Conservation (phyloP, 2,797 vertebrate genomes). For the Danio kyathit region DNA sequence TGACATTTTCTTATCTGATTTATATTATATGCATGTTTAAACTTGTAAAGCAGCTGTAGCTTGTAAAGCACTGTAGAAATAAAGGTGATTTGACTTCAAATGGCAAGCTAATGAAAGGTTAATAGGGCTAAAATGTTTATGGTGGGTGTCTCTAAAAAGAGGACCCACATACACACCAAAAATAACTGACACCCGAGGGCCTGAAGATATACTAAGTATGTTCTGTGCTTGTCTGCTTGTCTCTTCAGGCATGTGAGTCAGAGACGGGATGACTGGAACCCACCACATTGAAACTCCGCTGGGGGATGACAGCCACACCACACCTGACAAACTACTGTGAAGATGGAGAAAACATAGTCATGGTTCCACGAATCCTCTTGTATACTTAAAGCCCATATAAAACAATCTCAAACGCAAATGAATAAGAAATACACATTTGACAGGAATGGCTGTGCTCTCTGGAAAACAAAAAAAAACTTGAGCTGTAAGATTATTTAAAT, state of each 20-base stretch:
- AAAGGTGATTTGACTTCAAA: no score
- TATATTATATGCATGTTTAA: no score
- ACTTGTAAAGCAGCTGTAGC: no score
- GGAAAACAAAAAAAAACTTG: constrained; percentile 66
- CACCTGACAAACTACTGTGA: constrained; percentile 35
- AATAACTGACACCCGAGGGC: constrained; percentile 64
- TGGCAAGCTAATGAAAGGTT: constrained; percentile 49
- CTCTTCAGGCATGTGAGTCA: constrained; percentile 79
- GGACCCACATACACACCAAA: constrained; percentile 56
- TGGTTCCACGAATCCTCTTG: constrained; percentile 21
- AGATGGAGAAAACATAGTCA: constrained; percentile 23
- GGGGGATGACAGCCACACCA: constrained; percentile 54
- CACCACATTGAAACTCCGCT: constrained; percentile 63
- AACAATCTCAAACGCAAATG: constrained; percentile 37
- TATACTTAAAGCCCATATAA: constrained; percentile 7
- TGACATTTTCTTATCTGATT: no score
- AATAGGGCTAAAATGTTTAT: constrained; percentile 66
- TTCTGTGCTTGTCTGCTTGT: constrained; percentile 61
- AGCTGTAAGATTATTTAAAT: constrained; percentile 88
- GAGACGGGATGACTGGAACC: constrained; percentile 54
- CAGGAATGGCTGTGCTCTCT: constrained; percentile 59
- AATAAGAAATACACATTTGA: constrained; percentile 22
- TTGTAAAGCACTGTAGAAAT: no score
- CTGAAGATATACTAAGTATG: constrained; percentile 62
- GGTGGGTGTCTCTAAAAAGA: constrained; percentile 14